Base-by-base conservation (phyloP, 64 coral and sea anemone species). In the Montipora cactus region DNA sequence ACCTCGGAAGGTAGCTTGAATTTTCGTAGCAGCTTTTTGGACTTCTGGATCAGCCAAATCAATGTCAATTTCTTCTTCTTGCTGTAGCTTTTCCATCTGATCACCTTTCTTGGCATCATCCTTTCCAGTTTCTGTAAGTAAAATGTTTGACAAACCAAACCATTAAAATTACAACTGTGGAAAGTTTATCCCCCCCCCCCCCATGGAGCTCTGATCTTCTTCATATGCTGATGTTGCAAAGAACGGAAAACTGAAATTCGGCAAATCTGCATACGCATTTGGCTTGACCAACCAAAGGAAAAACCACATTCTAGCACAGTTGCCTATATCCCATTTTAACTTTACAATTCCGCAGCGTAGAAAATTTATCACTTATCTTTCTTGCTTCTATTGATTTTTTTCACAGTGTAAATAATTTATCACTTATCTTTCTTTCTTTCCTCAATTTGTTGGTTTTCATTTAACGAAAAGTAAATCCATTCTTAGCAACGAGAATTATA, bases 1-100 rank as follows among this genome's bases (percentile, higher is more conserved):
- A 18, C 98, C 98, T 16, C 98, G 92, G 86, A 96, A 99, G 79
- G 89, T 92, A 28, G 98, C 98, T 83, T 99, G 98, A 28, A 99
- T 99, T 73, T 99, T 99, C 13, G 84, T 75, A 3, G 98, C 98
- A 37, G 98, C 95, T 81, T 79, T 79, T 47, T 87, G 89, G 21
- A 89, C 87, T 87, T 92, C 90, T 13, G 95, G 95, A 75, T 99
- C 98, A 85, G 85, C 52, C 18, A 94, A 21, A 86, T 99, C 98
- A 28, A 94, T 85, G 59, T 99, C 98, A 68, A 95, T 79, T 37
- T 99, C 85, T 90, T 99, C 98, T 77, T 92, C 95, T 96, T 92
- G 93, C 47, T 84, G 73, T 7, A 96, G 59, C 75, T 44, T 90
- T 91, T 98, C 97, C 73, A 95, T 76, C 18, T 94, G 79, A 70